Evolutionary conservation across 2,888 invertebrate species (phyloP).

Genomic region (Protonemura montana): DNA sequence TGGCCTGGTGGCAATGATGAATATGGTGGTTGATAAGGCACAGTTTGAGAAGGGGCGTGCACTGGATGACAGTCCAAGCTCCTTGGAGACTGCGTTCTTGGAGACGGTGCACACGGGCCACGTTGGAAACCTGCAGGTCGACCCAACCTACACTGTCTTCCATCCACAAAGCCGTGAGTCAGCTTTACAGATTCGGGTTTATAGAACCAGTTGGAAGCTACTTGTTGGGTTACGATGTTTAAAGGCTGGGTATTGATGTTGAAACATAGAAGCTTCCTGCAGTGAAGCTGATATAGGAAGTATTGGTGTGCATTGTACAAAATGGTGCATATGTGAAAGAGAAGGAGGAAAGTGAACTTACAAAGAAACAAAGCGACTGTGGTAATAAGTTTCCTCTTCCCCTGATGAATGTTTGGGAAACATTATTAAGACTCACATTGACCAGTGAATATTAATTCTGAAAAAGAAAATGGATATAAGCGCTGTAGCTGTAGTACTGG

Average conservation of each 20-base stretch:
- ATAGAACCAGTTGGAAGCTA: not conserved
- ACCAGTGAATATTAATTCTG: too few relatives aligned
- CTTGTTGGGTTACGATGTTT: too few relatives aligned
- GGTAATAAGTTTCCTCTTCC: too few relatives aligned
- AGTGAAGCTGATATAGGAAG: too few relatives aligned
- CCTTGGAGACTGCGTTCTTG: slow-evolving; percentile 67
- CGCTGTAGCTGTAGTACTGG: too few relatives aligned
- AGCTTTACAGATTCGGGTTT: not conserved
- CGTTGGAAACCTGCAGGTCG: slow-evolving; percentile 81
- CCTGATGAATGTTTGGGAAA: too few relatives aligned
- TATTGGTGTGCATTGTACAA: too few relatives aligned
- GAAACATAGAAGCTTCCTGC: not conserved
- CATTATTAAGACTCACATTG: too few relatives aligned
- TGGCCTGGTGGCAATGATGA: slow-evolving; percentile 78
- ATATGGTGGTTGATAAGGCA: slow-evolving; percentile 76
- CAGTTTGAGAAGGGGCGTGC: slow-evolving; percentile 68
- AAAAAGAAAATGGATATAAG: too few relatives aligned
- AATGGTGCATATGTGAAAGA: too few relatives aligned
- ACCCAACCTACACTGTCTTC: slow-evolving; percentile 80
- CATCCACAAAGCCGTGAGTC: slow-evolving; percentile 73
- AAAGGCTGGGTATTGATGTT: not conserved
- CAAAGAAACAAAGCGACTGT: too few relatives aligned
- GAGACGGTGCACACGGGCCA: slow-evolving; percentile 76
- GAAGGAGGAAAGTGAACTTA: too few relatives aligned
- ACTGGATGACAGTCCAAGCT: slow-evolving; percentile 54